Base-by-base conservation (phyloP, 2,113 vertebrate species). In the Rhabdornis inornatus region DNA sequence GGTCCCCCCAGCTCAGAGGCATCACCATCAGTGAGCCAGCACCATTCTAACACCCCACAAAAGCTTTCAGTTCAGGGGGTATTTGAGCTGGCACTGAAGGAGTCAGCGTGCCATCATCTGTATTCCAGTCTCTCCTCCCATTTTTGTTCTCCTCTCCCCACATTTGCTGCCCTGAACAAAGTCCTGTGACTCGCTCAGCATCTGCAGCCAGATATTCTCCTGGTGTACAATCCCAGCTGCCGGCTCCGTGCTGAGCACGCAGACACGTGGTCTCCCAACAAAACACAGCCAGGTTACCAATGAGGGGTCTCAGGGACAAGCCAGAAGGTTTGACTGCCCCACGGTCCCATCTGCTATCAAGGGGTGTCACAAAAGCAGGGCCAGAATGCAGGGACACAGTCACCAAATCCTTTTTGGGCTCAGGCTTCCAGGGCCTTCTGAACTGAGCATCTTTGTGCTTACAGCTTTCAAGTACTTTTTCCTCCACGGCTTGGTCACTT, bases 331-430 rank as follows among this genome's bases (percentile, higher is more conserved):
- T 17, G 1, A 23, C 9, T 50, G 61, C 47, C 57, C 66, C 52
- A 40, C 0, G 0, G 47, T n/a, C 60, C 65, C 3, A 0, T 27
- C 59, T 64, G 53, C 31, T 9, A 2, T 3, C 1, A 2, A 40
- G 30, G n/a, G 10, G 5, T 10, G 16, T 11, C 68, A 40, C 55
- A 80, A 37, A 22, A 60, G 65, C 55, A 84, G 21, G 49, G 44
- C 20, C 33, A 63, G 60, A 56, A 27, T 7, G 44, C 47, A 87
- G 44, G 13, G 66, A 57, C 11, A 2, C 0, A 2, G 19, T 40
- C 49, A 64, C 6, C 61, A 83, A 35, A 85, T 10, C 27, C 16
- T n/a, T 35, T 27, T 7, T n/a, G 60, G 11, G 31, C 31, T 89
- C 37, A 66, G 63, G 52, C 44, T 55, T 60, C 40, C 60, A 24